Evolutionary conservation across 2,113 vertebrate species (phyloP).

Genomic region (Campylomormyrus numenius): DNA sequence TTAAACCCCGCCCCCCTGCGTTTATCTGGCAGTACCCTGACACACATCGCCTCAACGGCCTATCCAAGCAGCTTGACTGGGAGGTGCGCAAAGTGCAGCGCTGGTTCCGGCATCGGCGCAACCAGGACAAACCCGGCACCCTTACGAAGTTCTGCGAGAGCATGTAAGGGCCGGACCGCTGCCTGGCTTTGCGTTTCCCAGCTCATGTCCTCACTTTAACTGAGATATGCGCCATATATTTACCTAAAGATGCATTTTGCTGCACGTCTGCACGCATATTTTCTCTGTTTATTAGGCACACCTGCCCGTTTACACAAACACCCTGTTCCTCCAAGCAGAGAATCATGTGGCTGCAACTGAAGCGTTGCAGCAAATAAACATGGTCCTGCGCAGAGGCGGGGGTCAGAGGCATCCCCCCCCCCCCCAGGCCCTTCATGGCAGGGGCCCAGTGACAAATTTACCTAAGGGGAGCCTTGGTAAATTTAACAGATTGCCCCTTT

Average conservation of each 20-base stretch:
- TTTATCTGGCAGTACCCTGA: constrained; percentile 75
- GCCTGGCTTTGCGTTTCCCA: not conserved
- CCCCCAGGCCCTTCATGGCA: not conserved
- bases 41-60: constrained; percentile 75
- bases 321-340: not conserved
- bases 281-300: not conserved
- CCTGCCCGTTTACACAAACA: not conserved
- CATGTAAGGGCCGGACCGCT: constrained; percentile 72
- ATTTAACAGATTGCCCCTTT: not conserved
- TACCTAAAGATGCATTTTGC: not conserved
- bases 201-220: not conserved
- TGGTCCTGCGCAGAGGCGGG: not conserved
- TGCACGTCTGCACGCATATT: not conserved
- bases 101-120: constrained; percentile 94
- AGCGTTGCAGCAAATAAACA: not conserved
- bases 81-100: constrained; percentile 86
- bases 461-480: not conserved
- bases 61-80: constrained; percentile 97
- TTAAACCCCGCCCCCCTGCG: not conserved
- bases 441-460: not conserved
- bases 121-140: constrained; percentile 90
- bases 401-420: not conserved
- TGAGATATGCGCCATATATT: not conserved
- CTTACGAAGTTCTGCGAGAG: constrained; percentile 96
- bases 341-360: not conserved